These are phyloP conservation scores for Semaprochilodus insignis DNA, from an alignment of 2,797 vertebrate genomes.

Conservation along the genomic window DNA sequence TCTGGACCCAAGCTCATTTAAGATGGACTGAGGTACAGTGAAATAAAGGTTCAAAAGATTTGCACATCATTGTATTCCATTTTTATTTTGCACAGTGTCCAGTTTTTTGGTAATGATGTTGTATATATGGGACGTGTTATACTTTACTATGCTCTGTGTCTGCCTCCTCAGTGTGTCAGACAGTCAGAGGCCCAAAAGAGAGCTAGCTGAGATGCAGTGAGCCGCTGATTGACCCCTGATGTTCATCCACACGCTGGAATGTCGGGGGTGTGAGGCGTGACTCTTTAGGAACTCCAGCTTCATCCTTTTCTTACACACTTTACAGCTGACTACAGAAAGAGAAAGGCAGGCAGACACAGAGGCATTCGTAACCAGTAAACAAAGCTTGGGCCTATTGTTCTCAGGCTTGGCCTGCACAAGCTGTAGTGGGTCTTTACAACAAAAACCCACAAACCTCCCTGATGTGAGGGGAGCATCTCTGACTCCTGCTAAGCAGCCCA, in stretches of 20 bases:
- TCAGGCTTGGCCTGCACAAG: slow-evolving; percentile 66
- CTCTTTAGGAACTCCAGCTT: slow-evolving; percentile 18
- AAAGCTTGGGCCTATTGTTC: slow-evolving; percentile 62
- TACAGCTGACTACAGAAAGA: slow-evolving; percentile 50
- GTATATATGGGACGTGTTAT: no score
- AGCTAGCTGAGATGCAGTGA: not conserved
- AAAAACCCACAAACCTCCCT: slow-evolving; percentile 63
- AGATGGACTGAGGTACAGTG: no score
- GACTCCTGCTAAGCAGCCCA: slow-evolving; percentile 56
- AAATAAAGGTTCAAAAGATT: no score
- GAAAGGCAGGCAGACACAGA: slow-evolving; percentile 46
- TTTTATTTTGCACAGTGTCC: no score
- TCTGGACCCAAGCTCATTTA: no score
- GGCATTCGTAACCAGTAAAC: slow-evolving; percentile 48
- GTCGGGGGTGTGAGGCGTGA: slow-evolving; percentile 4
- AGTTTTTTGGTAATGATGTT: no score
- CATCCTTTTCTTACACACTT: slow-evolving; percentile 34
- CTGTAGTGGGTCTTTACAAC: slow-evolving; percentile 70
- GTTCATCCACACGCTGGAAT: slow-evolving; percentile 27
- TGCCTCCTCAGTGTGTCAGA: not conserved
- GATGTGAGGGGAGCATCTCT: slow-evolving; percentile 63
- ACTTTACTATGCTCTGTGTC: not conserved
- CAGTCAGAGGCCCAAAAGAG: not conserved
- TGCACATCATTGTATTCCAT: no score
- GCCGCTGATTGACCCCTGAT: slow-evolving; percentile 18